Conservation (phyloP, 2,797 vertebrate species). For the Crypturellus tataupa region DNA sequence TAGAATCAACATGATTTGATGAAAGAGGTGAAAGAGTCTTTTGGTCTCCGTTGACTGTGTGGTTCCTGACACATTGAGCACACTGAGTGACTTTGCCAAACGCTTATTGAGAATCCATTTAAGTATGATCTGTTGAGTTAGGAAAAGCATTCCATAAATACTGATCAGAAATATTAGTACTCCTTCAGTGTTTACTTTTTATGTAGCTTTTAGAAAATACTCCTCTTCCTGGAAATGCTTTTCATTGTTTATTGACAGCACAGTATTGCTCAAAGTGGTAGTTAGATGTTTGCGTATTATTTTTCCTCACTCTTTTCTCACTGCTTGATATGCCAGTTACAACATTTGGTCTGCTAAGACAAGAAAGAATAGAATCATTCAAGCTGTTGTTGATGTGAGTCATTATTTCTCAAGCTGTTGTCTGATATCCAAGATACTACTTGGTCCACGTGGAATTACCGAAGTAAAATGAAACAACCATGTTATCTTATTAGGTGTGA, state of each 20-base stretch:
- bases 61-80: background rate
- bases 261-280: background rate
- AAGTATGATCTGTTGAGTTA: background rate
- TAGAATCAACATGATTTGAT: background rate
- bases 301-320: background rate
- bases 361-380: background rate
- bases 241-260: background rate
- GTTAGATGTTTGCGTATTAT: background rate
- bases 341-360: background rate
- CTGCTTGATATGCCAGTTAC: background rate
- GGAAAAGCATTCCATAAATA: background rate
- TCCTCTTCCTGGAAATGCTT: background rate
- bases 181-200: background rate
- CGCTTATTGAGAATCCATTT: background rate
- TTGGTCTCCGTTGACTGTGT: background rate
- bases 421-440: background rate
- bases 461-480: background rate
- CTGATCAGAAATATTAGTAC: background rate
- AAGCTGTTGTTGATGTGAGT: background rate
- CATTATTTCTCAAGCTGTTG: background rate
- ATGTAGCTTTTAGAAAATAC: background rate
- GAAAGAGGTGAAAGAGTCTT: background rate
- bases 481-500: background rate
- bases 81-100: background rate
- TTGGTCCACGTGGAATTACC: background rate